A percentile compares a stretch with the other conserved stretches of the same genome.
These are phyloP conservation scores for Venturia canescens DNA, from an alignment of 1,140 invertebrate species.

Conservation along the genomic window DNA sequence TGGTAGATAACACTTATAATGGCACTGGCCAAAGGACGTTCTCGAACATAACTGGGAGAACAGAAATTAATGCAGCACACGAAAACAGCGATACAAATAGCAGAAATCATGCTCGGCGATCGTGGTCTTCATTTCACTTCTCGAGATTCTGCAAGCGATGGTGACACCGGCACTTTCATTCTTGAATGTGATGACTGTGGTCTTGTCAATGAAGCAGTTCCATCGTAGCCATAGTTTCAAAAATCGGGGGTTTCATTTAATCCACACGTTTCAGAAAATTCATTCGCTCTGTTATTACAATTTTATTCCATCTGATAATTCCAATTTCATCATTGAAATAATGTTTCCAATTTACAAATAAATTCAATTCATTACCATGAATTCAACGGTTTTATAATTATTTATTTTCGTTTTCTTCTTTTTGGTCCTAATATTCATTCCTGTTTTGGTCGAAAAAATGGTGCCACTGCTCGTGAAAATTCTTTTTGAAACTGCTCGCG, in stretches of 20 bases:
- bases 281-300: slow-evolving; percentile 22
- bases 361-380: slow-evolving; percentile 14
- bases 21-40: slow-evolving; percentile 88
- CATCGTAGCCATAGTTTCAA: background rate
- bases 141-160: slow-evolving; percentile 38
- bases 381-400: background rate
- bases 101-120: slow-evolving; percentile 79
- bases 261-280: slow-evolving; percentile 31
- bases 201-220: slow-evolving; percentile 56
- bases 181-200: slow-evolving; percentile 71
- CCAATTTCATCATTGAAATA: slow-evolving; percentile 17
- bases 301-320: slow-evolving; percentile 32
- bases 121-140: slow-evolving; percentile 64
- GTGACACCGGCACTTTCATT: slow-evolving; percentile 54
- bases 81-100: slow-evolving; percentile 89
- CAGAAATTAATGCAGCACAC: slow-evolving; percentile 86
- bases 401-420: background rate
- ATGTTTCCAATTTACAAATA: slow-evolving; percentile 21
- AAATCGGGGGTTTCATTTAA: background rate
- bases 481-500: slow-evolving; percentile 84
- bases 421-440: slow-evolving; percentile 52
- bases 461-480: slow-evolving; percentile 83
- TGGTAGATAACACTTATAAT: slow-evolving; percentile 90
- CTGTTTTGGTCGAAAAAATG: slow-evolving; percentile 78
- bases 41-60: slow-evolving; percentile 81